Evolutionary conservation across 2,797 vertebrate genomes (phyloP), one percentile per base, ranked within the genome.

Genomic region (Decapterus maruadsi): DNA sequence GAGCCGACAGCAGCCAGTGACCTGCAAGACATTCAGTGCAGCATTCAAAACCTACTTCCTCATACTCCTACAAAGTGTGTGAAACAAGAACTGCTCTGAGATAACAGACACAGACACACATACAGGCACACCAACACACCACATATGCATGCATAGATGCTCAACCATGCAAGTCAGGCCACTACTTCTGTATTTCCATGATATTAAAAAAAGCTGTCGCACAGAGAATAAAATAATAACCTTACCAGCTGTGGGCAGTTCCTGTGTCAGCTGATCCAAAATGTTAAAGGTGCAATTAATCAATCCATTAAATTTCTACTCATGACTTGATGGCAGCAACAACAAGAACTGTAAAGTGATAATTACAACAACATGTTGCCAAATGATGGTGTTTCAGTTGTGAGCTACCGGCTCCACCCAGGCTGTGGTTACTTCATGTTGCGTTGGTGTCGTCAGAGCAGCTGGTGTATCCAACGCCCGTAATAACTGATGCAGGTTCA

Each of bases 31-130:
- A 79, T 78, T 72, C 76, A 89, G 46, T 31, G 77, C 53, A 73
- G 54, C 78, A 67, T 83, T 87, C 63, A 90, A 82, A 65, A 53
- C 4, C 66, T 82, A 95, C 94, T 96, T 96, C 95, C 95, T 95
- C 83, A 92, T 86, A 74, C 90, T 88, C 85, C 85, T 85, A 87
- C 89, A 73, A 42, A 51, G 8, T 62, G 78, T 79, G 75, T 80
- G 82, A 94, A 94, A 94, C 85, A 80, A 94, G 93, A 91, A 93
- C 82, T 89, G 43, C 66, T 81, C 54, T 38, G 58, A 74, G 22
- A 70, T 12, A 64, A 64, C 71, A 60, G 55, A 69, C 51, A 61
- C 17, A 50, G 42, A 48, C 22, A 61, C 43, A 51, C 73, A 78
- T 84, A 50, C 55, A 54, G 61, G 58, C 71, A 58, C 63, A 69